These are phyloP conservation scores for Homarus gammarus DNA, from an alignment of 2,888 invertebrate species.

Conservation along the genomic window DNA sequence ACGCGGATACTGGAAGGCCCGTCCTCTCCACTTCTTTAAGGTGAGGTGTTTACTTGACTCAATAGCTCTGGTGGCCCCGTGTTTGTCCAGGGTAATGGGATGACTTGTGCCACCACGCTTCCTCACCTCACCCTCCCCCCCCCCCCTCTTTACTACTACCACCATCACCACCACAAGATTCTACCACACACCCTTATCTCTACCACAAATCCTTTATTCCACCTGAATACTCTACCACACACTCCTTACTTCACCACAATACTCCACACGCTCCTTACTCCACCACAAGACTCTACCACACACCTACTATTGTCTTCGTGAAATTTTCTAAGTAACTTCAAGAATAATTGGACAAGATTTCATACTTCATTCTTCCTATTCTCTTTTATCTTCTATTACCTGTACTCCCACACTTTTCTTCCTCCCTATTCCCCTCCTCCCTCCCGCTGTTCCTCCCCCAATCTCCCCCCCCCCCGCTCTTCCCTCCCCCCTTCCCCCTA, in stretches of 20 bases:
- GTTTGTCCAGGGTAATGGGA: constrained; percentile 31
- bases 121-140: not conserved
- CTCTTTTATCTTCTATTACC: too few relatives aligned
- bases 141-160: too few relatives aligned
- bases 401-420: too few relatives aligned
- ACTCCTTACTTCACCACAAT: too few relatives aligned
- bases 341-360: too few relatives aligned
- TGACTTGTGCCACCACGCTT: not conserved
- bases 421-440: not conserved
- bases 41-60: not conserved
- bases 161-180: too few relatives aligned
- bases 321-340: too few relatives aligned
- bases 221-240: too few relatives aligned
- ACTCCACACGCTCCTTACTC: not conserved
- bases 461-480: not conserved
- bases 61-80: not conserved
- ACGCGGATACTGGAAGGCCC: not conserved
- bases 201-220: too few relatives aligned
- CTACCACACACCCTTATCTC: not conserved
- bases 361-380: too few relatives aligned
- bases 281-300: too few relatives aligned
- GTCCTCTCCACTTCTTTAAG: not conserved
- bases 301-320: too few relatives aligned
- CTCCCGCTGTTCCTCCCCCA: not conserved
- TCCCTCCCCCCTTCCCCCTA: not conserved